These are phyloP conservation scores for Thaumetopoea pityocampa DNA, from an alignment of 1,140 invertebrate genomes.

Conservation along the genomic window DNA sequence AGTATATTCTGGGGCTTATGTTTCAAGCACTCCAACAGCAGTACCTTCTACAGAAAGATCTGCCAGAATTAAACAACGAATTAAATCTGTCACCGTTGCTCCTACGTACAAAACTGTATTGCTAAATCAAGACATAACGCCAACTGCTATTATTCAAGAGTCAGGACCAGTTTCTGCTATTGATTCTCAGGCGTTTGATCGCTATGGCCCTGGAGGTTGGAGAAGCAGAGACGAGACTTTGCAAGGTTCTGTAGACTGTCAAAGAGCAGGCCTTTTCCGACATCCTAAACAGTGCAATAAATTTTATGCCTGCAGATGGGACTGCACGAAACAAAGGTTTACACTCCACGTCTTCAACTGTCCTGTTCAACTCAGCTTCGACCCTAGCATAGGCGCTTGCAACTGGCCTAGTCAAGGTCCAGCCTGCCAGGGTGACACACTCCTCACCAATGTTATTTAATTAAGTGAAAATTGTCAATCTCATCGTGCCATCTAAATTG, in stretches of 20 bases:
- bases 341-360: conserved; percentile 89
- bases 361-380: conserved; percentile 88
- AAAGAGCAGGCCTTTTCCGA: conserved; percentile 87
- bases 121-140: conserved; percentile 45
- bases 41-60: conserved; percentile 44
- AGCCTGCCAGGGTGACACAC: conserved; percentile 83
- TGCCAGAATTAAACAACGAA: conserved; percentile 49
- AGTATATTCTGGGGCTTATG: conserved; percentile 33
- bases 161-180: conserved; percentile 25
- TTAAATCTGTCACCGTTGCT: conserved; percentile 60
- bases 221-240: conserved; percentile 77
- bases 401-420: conserved; percentile 90
- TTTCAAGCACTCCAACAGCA: conserved; percentile 44
- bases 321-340: conserved; percentile 86
- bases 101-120: conserved; percentile 69
- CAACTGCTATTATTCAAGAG: conserved; percentile 25
- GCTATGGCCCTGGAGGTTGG: conserved; percentile 75
- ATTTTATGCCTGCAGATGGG: conserved; percentile 91
- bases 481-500: conserved; percentile 67
- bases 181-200: conserved; percentile 66
- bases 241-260: conserved; percentile 81
- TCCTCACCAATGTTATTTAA: conserved; percentile 77
- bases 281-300: conserved; percentile 90
- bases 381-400: conserved; percentile 84
- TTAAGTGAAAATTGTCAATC: conserved; percentile 32